Conservation (phyloP, 2,797 vertebrate species). For the Holocentrus rufus region DNA sequence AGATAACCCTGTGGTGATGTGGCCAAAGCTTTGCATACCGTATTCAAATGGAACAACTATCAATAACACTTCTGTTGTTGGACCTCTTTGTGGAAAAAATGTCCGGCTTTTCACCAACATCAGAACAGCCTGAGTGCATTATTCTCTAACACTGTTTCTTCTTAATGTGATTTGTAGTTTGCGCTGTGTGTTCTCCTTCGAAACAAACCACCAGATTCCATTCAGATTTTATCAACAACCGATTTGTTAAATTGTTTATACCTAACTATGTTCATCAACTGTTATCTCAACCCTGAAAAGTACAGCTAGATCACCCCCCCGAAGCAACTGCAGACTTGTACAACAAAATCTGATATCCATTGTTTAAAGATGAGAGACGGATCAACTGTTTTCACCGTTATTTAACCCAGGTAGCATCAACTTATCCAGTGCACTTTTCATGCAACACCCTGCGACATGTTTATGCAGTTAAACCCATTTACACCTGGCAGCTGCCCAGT, state of each 20-base stretch:
- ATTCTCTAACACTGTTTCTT: background rate
- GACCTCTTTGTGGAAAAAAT: slow-evolving; percentile 8
- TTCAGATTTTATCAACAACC: slow-evolving; percentile 1
- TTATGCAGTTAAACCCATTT: too few species aligned
- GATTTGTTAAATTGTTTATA: background rate
- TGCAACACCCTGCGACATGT: too few species aligned
- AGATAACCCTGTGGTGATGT: background rate
- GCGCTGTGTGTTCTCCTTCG: background rate
- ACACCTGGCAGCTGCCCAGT: too few species aligned
- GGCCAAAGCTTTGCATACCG: background rate
- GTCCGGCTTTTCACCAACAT: slow-evolving; percentile 4
- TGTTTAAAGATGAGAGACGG: too few species aligned
- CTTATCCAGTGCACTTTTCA: too few species aligned
- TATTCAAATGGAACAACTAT: background rate
- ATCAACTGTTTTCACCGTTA: too few species aligned
- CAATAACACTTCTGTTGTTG: background rate
- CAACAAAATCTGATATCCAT: too few species aligned
- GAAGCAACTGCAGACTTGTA: background rate
- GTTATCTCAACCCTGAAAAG: background rate
- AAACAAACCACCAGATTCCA: slow-evolving; percentile 25
- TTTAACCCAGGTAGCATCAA: too few species aligned
- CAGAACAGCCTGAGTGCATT: background rate
- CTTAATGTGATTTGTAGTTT: background rate
- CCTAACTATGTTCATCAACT: background rate
- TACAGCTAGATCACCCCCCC: slow-evolving; percentile 1